Evolutionary conservation across 1,140 invertebrate genomes (phyloP), one percentile per base, ranked within the genome.

Genomic region (Pinna nobilis): DNA sequence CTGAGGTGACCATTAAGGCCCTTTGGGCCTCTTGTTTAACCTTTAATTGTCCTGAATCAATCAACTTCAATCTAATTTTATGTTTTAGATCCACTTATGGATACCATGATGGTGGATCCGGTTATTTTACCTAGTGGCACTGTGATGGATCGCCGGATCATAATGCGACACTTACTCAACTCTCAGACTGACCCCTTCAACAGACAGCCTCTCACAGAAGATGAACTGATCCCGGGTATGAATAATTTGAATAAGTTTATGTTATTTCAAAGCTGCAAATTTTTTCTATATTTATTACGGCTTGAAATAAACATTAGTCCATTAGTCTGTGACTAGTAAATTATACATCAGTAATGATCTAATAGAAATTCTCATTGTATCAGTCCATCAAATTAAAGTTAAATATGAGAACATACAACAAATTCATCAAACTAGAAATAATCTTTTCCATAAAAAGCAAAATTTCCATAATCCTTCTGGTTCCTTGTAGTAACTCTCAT

Each of bases 181-280:
- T 98, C 96, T 79, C 94, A 93, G 78, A 98, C 96, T 1, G 97
- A 99, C 92, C 98, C 98, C 2, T 99, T 99, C 90, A 99, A 97
- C 87, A 91, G 98, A 50, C 96, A 98, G 88, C 94, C 94, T 6
- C 92, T 99, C 7, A 95, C 93, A 49, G 95, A 96, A 90, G 95
- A 96, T 74, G 94, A 96, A 92, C 91, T 98, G 25, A 90, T 91
- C 55, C 93, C 94, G 87, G 93, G 94, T 95, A 88, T 63, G 50
- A 30, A n/a, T n/a, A n/a, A n/a, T n/a, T n/a, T n/a, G 1, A 7
- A 23, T 20, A 44, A 9, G 11, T 9, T 28, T 7, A n/a, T n/a
- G n/a, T n/a, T 7, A 44, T 32, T 63, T 35, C 13, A 18, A 13
- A 11, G 28, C 1, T 51, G 47, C 6, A 13, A 50, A 6, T n/a